phyloP scores from a whole-genome alignment of 2,888 invertebrate species.

The Vanessa cardui region DNA sequence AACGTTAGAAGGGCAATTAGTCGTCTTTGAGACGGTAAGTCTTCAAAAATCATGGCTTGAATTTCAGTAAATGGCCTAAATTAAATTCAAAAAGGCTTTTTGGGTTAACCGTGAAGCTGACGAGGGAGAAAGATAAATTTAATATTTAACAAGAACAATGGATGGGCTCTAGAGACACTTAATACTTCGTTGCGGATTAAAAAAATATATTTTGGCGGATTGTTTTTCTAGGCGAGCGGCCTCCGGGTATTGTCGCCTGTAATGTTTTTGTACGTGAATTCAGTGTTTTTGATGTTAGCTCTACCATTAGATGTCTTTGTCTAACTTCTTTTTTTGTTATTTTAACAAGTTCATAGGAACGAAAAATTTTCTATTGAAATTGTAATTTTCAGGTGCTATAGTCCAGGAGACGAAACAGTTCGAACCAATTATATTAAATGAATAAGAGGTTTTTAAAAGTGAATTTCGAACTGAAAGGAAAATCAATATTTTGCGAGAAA shows the following conservation, averaged over 20 bases:
- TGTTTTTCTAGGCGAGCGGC: conserved; percentile 35
- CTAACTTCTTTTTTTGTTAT: background rate
- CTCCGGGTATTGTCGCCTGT: conserved; percentile 34
- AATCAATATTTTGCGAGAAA: too few species aligned
- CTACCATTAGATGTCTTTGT: conserved; percentile 11
- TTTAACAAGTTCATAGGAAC: background rate
- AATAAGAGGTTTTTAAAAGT: too few species aligned
- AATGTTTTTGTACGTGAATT: conserved; percentile 28
- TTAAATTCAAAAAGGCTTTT: conserved; percentile 21
- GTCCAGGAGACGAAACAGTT: too few species aligned
- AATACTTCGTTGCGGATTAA: conserved; percentile 30
- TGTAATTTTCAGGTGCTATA: too few species aligned
- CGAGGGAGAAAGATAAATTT: conserved; percentile 23
- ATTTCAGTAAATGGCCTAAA: conserved; percentile 6
- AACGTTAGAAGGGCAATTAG: conserved; percentile 24
- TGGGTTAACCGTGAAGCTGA: conserved; percentile 20
- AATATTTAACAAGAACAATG: conserved; percentile 23
- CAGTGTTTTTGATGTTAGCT: conserved; percentile 12
- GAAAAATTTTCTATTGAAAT: background rate
- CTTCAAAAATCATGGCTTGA: conserved; percentile 17
- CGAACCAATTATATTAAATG: too few species aligned
- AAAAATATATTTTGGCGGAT: conserved; percentile 36
- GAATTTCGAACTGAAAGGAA: too few species aligned
- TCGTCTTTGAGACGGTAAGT: conserved; percentile 16
- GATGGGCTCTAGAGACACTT: conserved; percentile 23